Conservation (phyloP, 2,888 invertebrate genomes). For the Tetanocera ferruginea region DNA sequence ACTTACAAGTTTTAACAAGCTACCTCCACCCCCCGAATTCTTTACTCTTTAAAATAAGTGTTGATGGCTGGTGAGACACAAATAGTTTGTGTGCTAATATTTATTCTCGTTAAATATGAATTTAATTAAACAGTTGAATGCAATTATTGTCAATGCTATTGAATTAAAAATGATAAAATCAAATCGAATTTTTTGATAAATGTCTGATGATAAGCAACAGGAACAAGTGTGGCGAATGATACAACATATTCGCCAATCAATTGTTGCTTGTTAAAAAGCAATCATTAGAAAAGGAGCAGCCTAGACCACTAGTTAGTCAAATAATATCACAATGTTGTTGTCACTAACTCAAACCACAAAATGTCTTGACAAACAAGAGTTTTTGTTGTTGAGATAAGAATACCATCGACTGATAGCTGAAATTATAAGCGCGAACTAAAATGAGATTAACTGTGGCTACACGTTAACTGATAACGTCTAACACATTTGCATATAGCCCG, state of each 20-base stretch:
- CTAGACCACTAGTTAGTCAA: not conserved
- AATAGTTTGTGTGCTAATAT: not conserved
- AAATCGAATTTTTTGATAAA: not conserved
- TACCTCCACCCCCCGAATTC: too few relatives aligned
- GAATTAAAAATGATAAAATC: constrained; percentile 2
- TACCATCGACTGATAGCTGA: not conserved
- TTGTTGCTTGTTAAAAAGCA: too few relatives aligned
- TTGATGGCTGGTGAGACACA: too few relatives aligned
- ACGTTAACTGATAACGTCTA: not conserved
- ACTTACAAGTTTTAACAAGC: too few relatives aligned
- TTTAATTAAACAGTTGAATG: constrained; percentile 13
- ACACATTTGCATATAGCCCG: not conserved
- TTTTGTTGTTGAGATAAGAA: constrained; percentile 11
- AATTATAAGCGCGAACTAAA: not conserved
- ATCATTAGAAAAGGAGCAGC: not conserved
- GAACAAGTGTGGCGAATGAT: too few relatives aligned
- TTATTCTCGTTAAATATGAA: constrained; percentile 7
- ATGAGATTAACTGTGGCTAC: not conserved
- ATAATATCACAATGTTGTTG: too few relatives aligned
- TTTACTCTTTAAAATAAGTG: too few relatives aligned
- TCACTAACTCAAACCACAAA: not conserved
- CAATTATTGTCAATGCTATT: constrained; percentile 12
- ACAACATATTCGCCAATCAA: too few relatives aligned
- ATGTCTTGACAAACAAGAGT: too few relatives aligned
- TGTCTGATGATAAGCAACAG: not conserved